These are phyloP conservation scores for Anas acuta DNA, from an alignment of 2,797 vertebrate genomes.

Conservation along the genomic window DNA sequence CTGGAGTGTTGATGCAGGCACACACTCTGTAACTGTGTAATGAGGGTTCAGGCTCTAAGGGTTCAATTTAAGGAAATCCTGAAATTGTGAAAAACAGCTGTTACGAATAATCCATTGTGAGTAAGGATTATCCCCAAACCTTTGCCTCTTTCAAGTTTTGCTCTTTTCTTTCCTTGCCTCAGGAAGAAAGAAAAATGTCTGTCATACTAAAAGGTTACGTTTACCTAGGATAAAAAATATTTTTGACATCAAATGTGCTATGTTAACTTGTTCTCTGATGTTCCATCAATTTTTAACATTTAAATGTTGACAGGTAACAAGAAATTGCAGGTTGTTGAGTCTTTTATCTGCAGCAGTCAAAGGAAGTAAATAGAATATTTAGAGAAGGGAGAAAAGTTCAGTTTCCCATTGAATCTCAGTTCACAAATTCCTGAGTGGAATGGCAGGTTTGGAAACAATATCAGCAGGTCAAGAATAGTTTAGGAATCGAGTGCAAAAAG, in stretches of 20 bases:
- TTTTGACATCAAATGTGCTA: background rate
- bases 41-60: conserved; percentile 10
- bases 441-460: background rate
- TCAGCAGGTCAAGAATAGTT: background rate
- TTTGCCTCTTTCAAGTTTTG: conserved; percentile 27
- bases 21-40: background rate
- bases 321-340: background rate
- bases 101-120: conserved; percentile 12
- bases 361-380: background rate
- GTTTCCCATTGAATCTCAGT: background rate
- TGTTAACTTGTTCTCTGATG: background rate
- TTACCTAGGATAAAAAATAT: background rate
- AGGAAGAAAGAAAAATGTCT: background rate
- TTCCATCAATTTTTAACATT: background rate
- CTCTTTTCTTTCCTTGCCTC: background rate
- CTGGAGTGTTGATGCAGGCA: background rate
- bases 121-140: conserved; percentile 40
- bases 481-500: background rate
- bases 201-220: background rate
- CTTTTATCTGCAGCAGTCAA: background rate
- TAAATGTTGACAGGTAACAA: background rate
- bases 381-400: background rate
- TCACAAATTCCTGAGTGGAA: background rate
- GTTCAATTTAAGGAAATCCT: conserved; percentile 56
- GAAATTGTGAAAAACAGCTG: conserved; percentile 46